Evolutionary conservation across 2,113 vertebrate species (phyloP), one percentile per base, ranked within the genome.

Genomic region (Saguinus imperator): DNA sequence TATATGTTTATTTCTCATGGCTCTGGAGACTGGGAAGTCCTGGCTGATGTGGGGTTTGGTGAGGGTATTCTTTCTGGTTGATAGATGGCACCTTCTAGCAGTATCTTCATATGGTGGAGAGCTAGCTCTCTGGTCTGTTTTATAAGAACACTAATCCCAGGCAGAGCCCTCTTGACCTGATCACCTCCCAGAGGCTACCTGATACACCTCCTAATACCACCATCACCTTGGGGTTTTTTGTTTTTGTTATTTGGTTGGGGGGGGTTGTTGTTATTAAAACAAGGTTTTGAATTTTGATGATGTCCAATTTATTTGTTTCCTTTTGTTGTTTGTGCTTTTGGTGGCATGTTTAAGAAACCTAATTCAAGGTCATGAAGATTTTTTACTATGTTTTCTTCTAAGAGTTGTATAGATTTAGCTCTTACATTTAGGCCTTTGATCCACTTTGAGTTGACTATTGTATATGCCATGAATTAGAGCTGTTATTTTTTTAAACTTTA

Each of bases 241-340:
- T 21, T 25, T 43, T 32, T 23, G 23, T 11, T 40, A 40, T 40
- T 40, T 40, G 37, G 37, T 40, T 40, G 50, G 3, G 14, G 16
- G 14, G 16, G 50, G 14, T 76, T 29, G 25, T 61, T 61, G 61
- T 75, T 40, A 16, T 32, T 48, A 27, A 77, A 32, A 64, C n/a
- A 76, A 90, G 17, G 27, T 86, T 90, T 90, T 85, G 58, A 57
- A 55, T 90, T 94, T 90, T 70, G 32, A 70, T 85, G 70, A 94
- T 68, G 37, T 58, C 58, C 37, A 75, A 11, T 83, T 83, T 94
- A 64, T 89, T 77, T 79, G 58, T 87, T 93, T 88, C 61, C 25
- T 79, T 90, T 79, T 32, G 25, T 79, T 57, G 37, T 32, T 85
- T 79, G 6, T 79, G 32, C 37, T 85, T 43, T 68, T 85, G 61